A percentile compares a stretch with the other conserved stretches of the same genome.
phyloP scores from a whole-genome alignment of 2,888 invertebrate genomes.

The Campoplex capitator region DNA sequence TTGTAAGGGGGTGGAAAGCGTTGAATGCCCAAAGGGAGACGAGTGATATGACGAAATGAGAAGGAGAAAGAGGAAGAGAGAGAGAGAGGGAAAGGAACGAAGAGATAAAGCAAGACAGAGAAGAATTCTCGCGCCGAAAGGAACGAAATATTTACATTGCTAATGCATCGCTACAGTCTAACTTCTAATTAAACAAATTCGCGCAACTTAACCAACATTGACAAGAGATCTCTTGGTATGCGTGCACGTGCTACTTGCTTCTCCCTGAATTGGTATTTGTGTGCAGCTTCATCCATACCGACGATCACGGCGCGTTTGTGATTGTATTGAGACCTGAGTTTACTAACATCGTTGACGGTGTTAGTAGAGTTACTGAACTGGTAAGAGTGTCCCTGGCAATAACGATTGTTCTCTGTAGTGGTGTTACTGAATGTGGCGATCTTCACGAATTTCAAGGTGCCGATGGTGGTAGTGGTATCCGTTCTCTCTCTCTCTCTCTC shows the following conservation, averaged over 20 bases:
- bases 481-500: background rate
- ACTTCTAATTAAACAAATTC: conserved; percentile 85
- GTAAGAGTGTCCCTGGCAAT: conserved; percentile 58
- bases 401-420: conserved; percentile 45
- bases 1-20: conserved; percentile 60
- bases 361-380: conserved; percentile 56
- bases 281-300: conserved; percentile 35
- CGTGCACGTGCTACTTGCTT: conserved; percentile 48
- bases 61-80: background rate
- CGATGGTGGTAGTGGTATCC: conserved; percentile 61
- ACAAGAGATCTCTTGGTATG: conserved; percentile 19
- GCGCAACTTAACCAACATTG: conserved; percentile 79
- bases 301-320: conserved; percentile 20
- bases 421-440: conserved; percentile 33
- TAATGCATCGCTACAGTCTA: conserved; percentile 83
- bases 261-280: conserved; percentile 75
- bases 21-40: conserved; percentile 50
- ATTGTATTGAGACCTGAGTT: conserved; percentile 19
- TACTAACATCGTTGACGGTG: conserved; percentile 12
- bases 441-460: conserved; percentile 45
- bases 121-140: conserved; percentile 38
- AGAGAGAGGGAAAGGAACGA: no score
- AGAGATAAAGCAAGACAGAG: background rate
- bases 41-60: conserved; percentile 52
- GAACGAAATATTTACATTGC: conserved; percentile 83